Evolutionary conservation across 2,797 vertebrate genomes (phyloP).

Genomic region (Rhinoraja longicauda): DNA sequence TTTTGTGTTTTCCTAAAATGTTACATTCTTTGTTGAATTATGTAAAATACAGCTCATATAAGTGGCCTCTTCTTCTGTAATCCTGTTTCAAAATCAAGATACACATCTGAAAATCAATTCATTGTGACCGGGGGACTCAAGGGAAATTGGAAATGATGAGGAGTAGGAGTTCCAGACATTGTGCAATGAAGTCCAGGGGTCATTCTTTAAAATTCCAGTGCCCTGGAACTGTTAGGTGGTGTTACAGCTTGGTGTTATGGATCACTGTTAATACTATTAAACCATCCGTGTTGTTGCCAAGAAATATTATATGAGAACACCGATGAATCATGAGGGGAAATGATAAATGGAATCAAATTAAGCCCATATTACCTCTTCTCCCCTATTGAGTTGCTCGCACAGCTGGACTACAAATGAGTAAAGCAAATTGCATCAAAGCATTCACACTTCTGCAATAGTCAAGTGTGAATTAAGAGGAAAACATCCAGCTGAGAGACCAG

Average conservation of each 20-base stretch:
- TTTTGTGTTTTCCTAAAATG: too few relatives aligned
- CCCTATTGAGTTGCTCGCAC: background rate
- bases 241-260: background rate
- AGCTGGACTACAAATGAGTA: background rate
- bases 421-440: background rate
- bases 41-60: too few relatives aligned
- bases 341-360: constrained; percentile 16
- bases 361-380: background rate
- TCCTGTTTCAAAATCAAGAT: background rate
- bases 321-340: background rate
- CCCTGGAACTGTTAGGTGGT: background rate
- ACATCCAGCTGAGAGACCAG: background rate
- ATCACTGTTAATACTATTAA: background rate
- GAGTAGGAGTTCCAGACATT: background rate
- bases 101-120: background rate
- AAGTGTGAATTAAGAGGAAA: background rate
- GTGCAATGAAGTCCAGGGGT: background rate
- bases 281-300: background rate
- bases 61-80: too few relatives aligned
- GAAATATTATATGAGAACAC: background rate
- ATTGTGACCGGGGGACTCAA: background rate
- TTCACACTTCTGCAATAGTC: background rate
- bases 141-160: background rate
- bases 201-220: background rate
- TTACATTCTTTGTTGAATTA: too few relatives aligned